These are phyloP conservation scores for Meleagris gallopavo DNA, from an alignment of 2,113 vertebrate genomes.

Conservation along the genomic window DNA sequence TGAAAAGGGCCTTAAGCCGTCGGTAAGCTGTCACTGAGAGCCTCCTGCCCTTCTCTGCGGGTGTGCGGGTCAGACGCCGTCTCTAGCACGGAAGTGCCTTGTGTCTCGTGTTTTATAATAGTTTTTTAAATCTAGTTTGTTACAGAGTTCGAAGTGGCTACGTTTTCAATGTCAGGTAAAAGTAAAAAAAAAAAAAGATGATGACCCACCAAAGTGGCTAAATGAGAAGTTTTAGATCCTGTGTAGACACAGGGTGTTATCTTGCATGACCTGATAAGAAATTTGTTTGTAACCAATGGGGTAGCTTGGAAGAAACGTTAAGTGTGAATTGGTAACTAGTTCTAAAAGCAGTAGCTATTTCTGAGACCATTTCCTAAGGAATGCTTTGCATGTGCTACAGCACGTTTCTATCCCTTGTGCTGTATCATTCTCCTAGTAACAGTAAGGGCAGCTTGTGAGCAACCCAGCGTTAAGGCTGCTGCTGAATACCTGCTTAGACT, in stretches of 20 bases:
- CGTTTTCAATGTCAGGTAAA: not conserved
- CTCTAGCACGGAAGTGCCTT: not conserved
- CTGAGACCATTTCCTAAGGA: not conserved
- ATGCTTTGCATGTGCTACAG: not conserved
- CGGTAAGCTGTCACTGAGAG: not conserved
- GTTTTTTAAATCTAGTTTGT: not conserved
- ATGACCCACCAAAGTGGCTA: not conserved
- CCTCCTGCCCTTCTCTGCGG: not conserved
- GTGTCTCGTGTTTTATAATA: not conserved
- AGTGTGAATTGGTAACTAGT: not conserved
- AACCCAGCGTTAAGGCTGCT: not conserved
- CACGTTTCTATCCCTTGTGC: not conserved
- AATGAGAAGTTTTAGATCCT: not conserved
- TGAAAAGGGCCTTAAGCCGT: no score
- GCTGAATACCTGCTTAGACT: not conserved
- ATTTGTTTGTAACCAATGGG: not conserved
- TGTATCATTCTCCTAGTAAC: not conserved
- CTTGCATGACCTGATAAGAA: not conserved
- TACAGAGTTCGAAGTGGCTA: not conserved
- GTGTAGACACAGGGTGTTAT: accelerated
- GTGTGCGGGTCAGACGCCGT: not conserved
- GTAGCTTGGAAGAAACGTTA: not conserved
- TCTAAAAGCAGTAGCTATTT: not conserved
- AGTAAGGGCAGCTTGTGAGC: not conserved
- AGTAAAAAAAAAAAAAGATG: not conserved